A percentile compares a stretch with the other conserved stretches of the same genome.
These are phyloP conservation scores for Pedicia rivosa DNA, from an alignment of 2,888 invertebrate genomes.

Conservation along the genomic window DNA sequence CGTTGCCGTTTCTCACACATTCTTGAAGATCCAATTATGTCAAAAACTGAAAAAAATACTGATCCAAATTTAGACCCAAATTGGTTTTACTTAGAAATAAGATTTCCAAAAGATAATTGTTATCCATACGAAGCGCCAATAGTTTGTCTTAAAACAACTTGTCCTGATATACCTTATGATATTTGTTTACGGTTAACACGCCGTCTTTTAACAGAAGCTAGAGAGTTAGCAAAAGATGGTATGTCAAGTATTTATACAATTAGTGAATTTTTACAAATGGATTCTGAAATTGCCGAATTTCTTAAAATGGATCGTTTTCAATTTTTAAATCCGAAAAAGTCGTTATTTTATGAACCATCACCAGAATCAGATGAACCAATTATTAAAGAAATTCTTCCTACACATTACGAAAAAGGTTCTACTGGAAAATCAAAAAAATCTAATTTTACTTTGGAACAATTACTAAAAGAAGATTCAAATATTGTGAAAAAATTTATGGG, in stretches of 20 bases:
- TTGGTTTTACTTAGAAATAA: slow-evolving; percentile 52
- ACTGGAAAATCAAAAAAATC: slow-evolving; percentile 37
- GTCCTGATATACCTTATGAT: slow-evolving; percentile 43
- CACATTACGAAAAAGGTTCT: slow-evolving; percentile 47
- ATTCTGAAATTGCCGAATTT: slow-evolving; percentile 44
- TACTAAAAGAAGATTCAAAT: slow-evolving; percentile 42
- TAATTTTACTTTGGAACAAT: slow-evolving; percentile 34
- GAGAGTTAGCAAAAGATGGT: slow-evolving; percentile 44
- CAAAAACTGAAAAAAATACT: slow-evolving; percentile 21
- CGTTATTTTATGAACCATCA: slow-evolving; percentile 38
- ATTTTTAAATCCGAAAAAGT: slow-evolving; percentile 37
- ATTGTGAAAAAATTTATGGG: slow-evolving; percentile 44
- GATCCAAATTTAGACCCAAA: slow-evolving; percentile 28
- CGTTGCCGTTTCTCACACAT: slow-evolving; percentile 62
- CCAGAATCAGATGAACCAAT: slow-evolving; percentile 5
- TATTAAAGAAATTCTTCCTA: slow-evolving; percentile 27
- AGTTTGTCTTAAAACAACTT: slow-evolving; percentile 48
- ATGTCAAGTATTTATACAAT: slow-evolving; percentile 57
- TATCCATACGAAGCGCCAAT: slow-evolving; percentile 63
- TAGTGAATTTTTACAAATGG: slow-evolving; percentile 51
- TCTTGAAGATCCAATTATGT: slow-evolving; percentile 22
- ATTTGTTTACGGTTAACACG: slow-evolving; percentile 48
- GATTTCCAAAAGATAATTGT: slow-evolving; percentile 50
- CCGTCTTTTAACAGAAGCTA: slow-evolving; percentile 51
- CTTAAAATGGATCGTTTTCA: slow-evolving; percentile 37